A percentile compares a stretch with the other conserved stretches of the same genome.
Evolutionary conservation across 1,140 invertebrate genomes (phyloP).

Genomic region (Piezodorus guildinii): DNA sequence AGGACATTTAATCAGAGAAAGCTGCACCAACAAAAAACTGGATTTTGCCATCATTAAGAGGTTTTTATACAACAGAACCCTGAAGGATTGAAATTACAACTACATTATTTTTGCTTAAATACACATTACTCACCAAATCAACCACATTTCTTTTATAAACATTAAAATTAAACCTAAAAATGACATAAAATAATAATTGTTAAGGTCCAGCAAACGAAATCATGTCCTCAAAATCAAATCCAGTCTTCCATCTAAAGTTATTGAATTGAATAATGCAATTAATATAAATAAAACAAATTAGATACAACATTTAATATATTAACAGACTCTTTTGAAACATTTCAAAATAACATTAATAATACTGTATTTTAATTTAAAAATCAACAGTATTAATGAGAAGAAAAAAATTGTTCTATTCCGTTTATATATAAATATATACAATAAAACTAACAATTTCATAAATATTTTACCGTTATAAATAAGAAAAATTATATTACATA

Average conservation of each 20-base stretch:
- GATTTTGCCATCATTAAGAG: background rate
- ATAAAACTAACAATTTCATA: no score
- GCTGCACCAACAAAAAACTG: slow-evolving; percentile 7
- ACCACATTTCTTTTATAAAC: background rate
- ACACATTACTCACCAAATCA: background rate
- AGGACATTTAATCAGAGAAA: background rate
- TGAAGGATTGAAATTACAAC: slow-evolving; percentile 8
- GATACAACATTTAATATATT: slow-evolving; percentile 4
- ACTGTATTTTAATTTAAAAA: background rate
- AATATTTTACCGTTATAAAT: no score
- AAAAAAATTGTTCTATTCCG: background rate
- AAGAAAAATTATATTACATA: no score
- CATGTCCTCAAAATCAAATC: slow-evolving; percentile 6
- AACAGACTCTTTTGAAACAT: background rate
- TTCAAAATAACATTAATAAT: background rate
- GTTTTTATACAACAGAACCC: background rate
- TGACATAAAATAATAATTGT: background rate
- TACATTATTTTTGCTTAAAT: slow-evolving; percentile 1
- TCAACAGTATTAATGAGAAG: background rate
- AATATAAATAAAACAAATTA: slow-evolving; percentile 1
- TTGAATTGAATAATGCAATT: background rate
- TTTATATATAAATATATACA: no score
- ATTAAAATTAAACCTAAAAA: background rate
- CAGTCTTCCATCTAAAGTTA: background rate
- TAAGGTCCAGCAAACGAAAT: background rate